Evolutionary conservation across 92 coral and sea anemone genomes (phyloP).

Genomic region (Umimayanthus chanpuru): DNA sequence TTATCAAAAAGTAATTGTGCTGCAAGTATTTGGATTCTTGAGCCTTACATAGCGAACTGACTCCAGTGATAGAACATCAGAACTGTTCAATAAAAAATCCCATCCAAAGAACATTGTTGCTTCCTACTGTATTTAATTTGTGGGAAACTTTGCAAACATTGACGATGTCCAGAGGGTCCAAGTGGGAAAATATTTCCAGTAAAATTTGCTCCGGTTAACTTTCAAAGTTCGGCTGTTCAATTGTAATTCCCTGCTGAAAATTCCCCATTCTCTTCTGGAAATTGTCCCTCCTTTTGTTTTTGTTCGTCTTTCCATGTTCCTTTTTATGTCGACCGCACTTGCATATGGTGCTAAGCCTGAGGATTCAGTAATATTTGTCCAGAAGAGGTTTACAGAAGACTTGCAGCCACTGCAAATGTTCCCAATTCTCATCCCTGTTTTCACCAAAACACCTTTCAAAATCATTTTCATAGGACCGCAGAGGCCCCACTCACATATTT

Average conservation of each 20-base stretch:
- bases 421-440: background rate
- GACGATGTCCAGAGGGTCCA: background rate
- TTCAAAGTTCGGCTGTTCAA: no score
- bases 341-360: background rate
- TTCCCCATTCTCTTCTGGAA: background rate
- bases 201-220: no score
- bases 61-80: background rate
- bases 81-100: background rate
- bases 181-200: background rate
- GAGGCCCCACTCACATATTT: no score
- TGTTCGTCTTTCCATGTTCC: no score
- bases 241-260: background rate
- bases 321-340: background rate
- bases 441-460: background rate
- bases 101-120: slow-evolving; percentile 5
- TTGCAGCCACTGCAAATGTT: background rate
- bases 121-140: background rate
- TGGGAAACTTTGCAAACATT: background rate
- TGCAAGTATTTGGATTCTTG: background rate
- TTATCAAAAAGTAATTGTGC: background rate
- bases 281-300: no score
- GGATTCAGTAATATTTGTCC: no score
- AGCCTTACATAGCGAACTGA: background rate
- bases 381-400: no score
- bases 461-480: background rate